Evolutionary conservation across 2,113 vertebrate genomes (phyloP), one percentile per base, ranked within the genome.

Genomic region (Shinisaurus crocodilurus): DNA sequence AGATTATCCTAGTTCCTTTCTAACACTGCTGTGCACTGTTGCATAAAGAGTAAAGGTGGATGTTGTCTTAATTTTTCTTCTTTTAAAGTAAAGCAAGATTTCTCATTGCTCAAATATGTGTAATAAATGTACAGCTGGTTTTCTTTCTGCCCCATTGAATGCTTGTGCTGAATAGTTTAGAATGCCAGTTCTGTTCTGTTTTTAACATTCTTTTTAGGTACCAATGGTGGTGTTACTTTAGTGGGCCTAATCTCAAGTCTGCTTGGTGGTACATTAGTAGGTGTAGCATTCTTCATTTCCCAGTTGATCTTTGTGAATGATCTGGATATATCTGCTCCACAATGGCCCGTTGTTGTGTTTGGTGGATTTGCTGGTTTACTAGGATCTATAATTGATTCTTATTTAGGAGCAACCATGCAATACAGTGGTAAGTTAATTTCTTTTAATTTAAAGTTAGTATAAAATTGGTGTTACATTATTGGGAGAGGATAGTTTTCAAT

Each of bases 331-430:
- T 98, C 98, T 18, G 97, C 98, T 92, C 98, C 99, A 0, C 99
- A 99, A 94, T 99, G 99, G 99, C 99, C 99, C 1, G 60, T 99
- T 87, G 89, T 99, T 45, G 74, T 97, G 85, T 99, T 99, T 88
- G 98, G 97, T 0, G 97, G 97, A 48, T 65, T 97, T 90, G 98
- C 99, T 15, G 99, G 99, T 18, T 96, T 99, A 6, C 70, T 99
- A 43, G 99, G 99, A 25, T 99, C 99, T 3, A n/a, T 99, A 94
- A 93, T 99, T 80, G 99, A 99, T 96, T 99, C 99, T 0, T 98
- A 98, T 90, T 97, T 99, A 90, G 99, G 99, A 82, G 99, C 99
- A 80, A 98, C 98, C 0, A 98, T 99, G 98, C 99, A 99, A 70
- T 99, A 98, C 92, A 98, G 98, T 13, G 99, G 99, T 99, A 96